Base-by-base conservation (phyloP, 2,113 vertebrate species). In the Hemichromis elongatus region DNA sequence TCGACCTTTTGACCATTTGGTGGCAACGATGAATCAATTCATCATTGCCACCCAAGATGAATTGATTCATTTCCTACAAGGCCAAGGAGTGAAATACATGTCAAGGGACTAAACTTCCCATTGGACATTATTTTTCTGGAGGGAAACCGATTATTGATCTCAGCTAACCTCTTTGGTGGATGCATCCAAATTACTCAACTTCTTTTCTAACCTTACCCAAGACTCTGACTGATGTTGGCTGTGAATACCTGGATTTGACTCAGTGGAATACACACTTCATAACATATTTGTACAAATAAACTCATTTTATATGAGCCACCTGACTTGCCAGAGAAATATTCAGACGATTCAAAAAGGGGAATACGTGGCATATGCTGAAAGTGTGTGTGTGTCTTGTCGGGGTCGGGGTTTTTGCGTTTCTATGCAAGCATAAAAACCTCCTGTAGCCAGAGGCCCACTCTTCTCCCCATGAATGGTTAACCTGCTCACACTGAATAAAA, bases 391-490 rank as follows among this genome's bases (percentile, higher is more conserved):
- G 37, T 84, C 79, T 79, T 79, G 68, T 89, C 61, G 12, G 26
- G 3, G 40, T 24, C 16, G 42, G n/a, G 3, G 40, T 42, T n/a
- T 77, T 73, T 88, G 77, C 73, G 6, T 55, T 77, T 86, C 56
- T 70, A 79, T 87, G 24, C 19, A 57, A 80, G 78, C 68, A 80
- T 79, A 86, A 52, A 86, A 91, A 83, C 42, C 83, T 81, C 33
- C 47, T 47, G 13, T 42, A 89, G 90, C 86, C 86, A 24, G 87
- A 80, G 70, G 59, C 70, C 70, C 40, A 77, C 82, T 80, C 55
- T 55, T 85, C 77, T 78, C 66, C 37, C 42, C 75, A 56, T 89
- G 86, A 92, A 90, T 90, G 88, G 83, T 82, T 78, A 90, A 89
- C 86, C 80, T 87, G 66, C 82, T 90, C 66, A 75, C 66, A 84